Base-by-base conservation (phyloP, 2,888 invertebrate species). In the Cerceris ruficornis region DNA sequence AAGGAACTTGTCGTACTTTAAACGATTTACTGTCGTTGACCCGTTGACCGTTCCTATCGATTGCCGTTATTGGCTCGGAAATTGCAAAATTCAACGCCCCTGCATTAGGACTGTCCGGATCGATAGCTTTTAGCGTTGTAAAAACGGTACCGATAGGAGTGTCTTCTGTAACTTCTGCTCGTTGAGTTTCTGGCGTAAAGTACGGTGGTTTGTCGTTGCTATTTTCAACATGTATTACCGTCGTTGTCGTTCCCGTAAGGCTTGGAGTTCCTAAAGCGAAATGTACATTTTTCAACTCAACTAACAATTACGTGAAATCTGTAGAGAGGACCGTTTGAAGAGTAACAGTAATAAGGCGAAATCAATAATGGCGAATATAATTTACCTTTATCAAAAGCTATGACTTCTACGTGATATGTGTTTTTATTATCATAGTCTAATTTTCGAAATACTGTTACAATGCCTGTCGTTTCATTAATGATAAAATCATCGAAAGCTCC, bases 121-220 rank as follows among this genome's bases (percentile, higher is more conserved):
- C 98, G 14, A 95, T 93, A 0, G 97, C 98, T 65, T 95, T 93
- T 15, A 98, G 92, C 0, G 94, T 95, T 80, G 97, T 95, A 6
- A 98, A 94, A 1, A 95, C 92, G 0, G 96, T 95, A 0, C 96
- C 97, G 0, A 95, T 92, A 0, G 94, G 93, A 0, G 96, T 96
- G 90, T 97, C 97, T 86, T 97, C 97, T 5, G 97, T 91, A 87
- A 96, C 96, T 93, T 97, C 96, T 0, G 96, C 95, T 78, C 96
- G 94, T 90, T 98, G 97, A 8, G 95, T 95, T 49, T 94, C 91
- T 0, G 98, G 98, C 1, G 94, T 94, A 91, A 98, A 97, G 90
- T 95, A 95, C 0, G 98, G 98, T 75, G 95, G 94, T 91, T 98
- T 98, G 90, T 98, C 97, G 91, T 98, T 98, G 65, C 96, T 96